Percentiles rank a stretch among this genome's conserved stretches.
These are phyloP conservation scores for Nerophis lumbriciformis DNA, from an alignment of 2,113 vertebrate species.

Conservation along the genomic window DNA sequence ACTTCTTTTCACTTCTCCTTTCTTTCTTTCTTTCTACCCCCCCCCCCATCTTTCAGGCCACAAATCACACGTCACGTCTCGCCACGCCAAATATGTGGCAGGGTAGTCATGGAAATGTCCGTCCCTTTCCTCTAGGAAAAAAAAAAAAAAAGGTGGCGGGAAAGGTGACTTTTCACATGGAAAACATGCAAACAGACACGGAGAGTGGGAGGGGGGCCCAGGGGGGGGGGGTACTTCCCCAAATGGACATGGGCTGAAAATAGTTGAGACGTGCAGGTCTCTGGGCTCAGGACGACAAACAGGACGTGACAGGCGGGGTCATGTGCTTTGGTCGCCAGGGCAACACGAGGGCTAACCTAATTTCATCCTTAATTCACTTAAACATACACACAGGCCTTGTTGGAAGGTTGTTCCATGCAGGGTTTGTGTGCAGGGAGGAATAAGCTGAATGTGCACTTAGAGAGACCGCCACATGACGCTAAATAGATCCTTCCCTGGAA, in stretches of 20 bases:
- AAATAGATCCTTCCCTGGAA: conserved; percentile 2
- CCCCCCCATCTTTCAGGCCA: conserved; percentile 27
- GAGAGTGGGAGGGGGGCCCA: neutral
- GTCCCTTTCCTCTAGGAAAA: conserved; percentile 11
- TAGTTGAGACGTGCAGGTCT: conserved; percentile 22
- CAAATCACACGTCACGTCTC: conserved; percentile 44
- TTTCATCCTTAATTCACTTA: conserved; percentile 56
- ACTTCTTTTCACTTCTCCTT: conserved; percentile 30
- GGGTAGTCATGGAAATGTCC: conserved; percentile 55
- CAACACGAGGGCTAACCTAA: conserved; percentile 42
- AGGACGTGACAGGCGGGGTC: conserved; percentile 32
- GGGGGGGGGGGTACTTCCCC: conserved; percentile 20
- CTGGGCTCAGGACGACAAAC: conserved; percentile 19
- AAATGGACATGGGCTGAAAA: conserved; percentile 30
- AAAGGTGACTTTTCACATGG: conserved; percentile 27
- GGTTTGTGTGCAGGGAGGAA: neutral
- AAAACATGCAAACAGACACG: conserved; percentile 33
- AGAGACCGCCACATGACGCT: neutral
- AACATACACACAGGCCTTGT: conserved; percentile 37
- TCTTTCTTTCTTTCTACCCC: conserved; percentile 31
- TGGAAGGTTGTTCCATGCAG: neutral
- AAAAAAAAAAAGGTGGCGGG: conserved; percentile 1
- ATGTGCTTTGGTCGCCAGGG: conserved; percentile 53
- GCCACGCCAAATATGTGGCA: conserved; percentile 50
- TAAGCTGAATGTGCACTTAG: neutral